Evolutionary conservation across 2,888 invertebrate genomes (phyloP).

Genomic region (Gnatocerus cornutus): DNA sequence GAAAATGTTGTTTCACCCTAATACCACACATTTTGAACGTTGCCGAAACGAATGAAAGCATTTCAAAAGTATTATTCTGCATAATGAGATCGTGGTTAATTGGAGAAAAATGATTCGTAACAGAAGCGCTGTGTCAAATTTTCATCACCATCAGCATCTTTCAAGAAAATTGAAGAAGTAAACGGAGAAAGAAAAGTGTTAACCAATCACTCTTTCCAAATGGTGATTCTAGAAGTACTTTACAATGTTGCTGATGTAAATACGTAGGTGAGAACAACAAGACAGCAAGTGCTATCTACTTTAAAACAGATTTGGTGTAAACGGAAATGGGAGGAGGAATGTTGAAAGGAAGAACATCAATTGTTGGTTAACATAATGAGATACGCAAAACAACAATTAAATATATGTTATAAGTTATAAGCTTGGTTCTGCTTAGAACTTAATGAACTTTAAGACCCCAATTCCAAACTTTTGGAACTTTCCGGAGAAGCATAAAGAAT

Average conservation of each 20-base stretch:
- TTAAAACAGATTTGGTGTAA: constrained; percentile 2
- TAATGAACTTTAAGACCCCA: not conserved
- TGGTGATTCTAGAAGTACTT: not conserved
- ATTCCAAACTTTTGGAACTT: too few relatives aligned
- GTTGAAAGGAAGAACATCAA: not conserved
- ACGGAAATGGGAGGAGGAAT: not conserved
- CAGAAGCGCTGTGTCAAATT: too few relatives aligned
- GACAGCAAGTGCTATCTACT: not conserved
- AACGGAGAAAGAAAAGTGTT: too few relatives aligned
- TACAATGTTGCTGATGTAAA: constrained; percentile 2
- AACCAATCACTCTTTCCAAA: not conserved
- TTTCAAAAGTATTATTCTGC: too few relatives aligned
- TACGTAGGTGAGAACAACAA: not conserved
- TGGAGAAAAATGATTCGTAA: too few relatives aligned
- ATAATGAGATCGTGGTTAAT: too few relatives aligned
- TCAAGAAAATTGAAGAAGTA: too few relatives aligned
- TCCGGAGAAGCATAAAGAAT: too few relatives aligned
- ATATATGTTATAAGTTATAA: not conserved
- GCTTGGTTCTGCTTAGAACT: not conserved
- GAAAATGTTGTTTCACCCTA: too few relatives aligned
- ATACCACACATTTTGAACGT: too few relatives aligned
- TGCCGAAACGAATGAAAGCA: too few relatives aligned
- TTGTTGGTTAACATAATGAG: not conserved
- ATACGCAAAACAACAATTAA: not conserved
- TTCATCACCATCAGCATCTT: too few relatives aligned